phyloP scores from a whole-genome alignment of 2,888 invertebrate species.

The Plebejus argus region DNA sequence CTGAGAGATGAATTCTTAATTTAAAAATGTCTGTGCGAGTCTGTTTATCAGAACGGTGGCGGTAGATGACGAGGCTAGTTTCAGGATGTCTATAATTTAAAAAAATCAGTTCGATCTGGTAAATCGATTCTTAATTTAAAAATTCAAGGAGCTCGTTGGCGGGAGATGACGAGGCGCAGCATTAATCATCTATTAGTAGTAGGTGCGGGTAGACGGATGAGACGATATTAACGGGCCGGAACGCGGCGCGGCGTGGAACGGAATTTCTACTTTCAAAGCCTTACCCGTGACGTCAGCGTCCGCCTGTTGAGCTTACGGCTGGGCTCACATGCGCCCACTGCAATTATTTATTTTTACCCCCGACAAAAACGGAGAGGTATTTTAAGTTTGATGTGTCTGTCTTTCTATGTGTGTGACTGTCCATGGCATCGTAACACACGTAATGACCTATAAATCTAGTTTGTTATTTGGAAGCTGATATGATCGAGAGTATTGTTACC shows the following conservation, averaged over 20 bases:
- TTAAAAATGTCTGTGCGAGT: neutral
- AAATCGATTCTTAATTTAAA: too few species aligned
- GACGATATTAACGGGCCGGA: slow-evolving; percentile 38
- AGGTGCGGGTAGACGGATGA: neutral
- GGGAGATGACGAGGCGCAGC: neutral
- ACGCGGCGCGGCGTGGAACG: slow-evolving; percentile 38
- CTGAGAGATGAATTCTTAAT: too few species aligned
- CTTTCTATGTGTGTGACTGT: too few species aligned
- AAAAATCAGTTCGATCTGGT: too few species aligned
- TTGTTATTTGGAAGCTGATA: too few species aligned
- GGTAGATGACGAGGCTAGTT: neutral
- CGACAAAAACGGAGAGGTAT: neutral
- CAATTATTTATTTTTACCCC: neutral
- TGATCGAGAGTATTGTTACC: too few species aligned
- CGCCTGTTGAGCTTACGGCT: slow-evolving; percentile 41
- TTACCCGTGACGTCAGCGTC: slow-evolving; percentile 35
- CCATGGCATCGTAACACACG: too few species aligned
- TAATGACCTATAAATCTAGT: too few species aligned
- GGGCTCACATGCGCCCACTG: slow-evolving; percentile 35
- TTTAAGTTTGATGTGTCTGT: too few species aligned
- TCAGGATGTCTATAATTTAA: too few species aligned
- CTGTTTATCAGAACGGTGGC: neutral
- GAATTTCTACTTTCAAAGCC: slow-evolving; percentile 41
- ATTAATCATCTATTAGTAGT: slow-evolving; percentile 13
- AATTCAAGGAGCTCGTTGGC: neutral